phyloP scores from a whole-genome alignment of 2,113 vertebrate genomes.

The Cavia porcellus region DNA sequence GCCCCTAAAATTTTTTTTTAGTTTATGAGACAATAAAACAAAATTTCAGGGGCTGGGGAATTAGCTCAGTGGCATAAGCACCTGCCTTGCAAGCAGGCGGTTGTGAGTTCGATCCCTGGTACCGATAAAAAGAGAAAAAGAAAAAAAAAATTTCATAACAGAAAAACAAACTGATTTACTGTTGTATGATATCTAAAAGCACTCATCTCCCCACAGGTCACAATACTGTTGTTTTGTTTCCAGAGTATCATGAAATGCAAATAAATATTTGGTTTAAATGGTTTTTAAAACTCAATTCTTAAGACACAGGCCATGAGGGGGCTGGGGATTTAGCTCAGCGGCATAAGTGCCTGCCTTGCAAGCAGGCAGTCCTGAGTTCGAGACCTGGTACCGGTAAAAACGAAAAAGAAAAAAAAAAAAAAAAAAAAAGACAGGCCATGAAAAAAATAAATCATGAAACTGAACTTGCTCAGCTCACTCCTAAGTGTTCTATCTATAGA shows the following conservation, averaged over 20 bases:
- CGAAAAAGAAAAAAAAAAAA: too few relatives aligned
- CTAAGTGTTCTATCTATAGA: constrained; percentile 43
- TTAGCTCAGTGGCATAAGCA: too few relatives aligned
- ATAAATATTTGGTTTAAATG: not conserved
- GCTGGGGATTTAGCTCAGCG: too few relatives aligned
- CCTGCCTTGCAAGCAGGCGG: too few relatives aligned
- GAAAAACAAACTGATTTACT: not conserved
- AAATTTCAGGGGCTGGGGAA: not conserved
- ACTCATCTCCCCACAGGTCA: not conserved
- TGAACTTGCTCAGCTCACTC: not conserved
- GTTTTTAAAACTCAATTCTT: not conserved
- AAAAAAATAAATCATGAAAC: not conserved
- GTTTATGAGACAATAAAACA: not conserved
- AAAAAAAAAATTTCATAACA: not conserved
- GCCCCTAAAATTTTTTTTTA: too few relatives aligned
- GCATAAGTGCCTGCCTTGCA: too few relatives aligned
- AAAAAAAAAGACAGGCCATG: not conserved
- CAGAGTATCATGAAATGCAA: not conserved
- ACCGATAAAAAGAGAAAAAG: too few relatives aligned
- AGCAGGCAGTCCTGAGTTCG: too few relatives aligned
- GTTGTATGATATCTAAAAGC: not conserved
- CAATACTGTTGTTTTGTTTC: not conserved
- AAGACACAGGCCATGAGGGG: too few relatives aligned
- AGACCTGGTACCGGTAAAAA: too few relatives aligned
- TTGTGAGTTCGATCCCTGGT: too few relatives aligned